These are phyloP conservation scores for Chrysotoxum bicinctum DNA, from an alignment of 2,888 invertebrate species.

Conservation along the genomic window DNA sequence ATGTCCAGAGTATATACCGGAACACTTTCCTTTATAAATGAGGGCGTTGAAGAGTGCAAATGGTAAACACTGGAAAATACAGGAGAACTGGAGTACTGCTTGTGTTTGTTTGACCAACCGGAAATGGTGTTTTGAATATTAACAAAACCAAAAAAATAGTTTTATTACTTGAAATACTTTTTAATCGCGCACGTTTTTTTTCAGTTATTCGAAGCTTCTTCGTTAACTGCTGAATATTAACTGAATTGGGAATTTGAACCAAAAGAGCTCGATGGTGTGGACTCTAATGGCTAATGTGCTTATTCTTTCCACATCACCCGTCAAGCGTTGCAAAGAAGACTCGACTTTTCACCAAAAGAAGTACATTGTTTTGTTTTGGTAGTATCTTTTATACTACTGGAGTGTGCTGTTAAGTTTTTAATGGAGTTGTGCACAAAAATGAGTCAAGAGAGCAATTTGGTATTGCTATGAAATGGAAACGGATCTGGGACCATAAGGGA, in stretches of 20 bases:
- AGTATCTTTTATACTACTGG: not conserved
- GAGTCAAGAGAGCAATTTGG: not conserved
- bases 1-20: conserved; percentile 56
- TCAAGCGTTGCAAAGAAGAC: conserved; percentile 80
- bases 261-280: conserved; percentile 19
- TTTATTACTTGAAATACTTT: not conserved
- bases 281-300: conserved; percentile 36
- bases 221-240: conserved; percentile 76
- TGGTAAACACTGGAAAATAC: not conserved
- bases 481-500: conserved; percentile 26
- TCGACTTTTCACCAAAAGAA: conserved; percentile 40
- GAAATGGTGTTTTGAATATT: conserved; percentile 47
- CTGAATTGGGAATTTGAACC: conserved; percentile 71
- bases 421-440: not conserved
- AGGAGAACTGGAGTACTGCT: conserved; percentile 25
- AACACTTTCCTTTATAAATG: conserved; percentile 37
- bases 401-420: conserved; percentile 22
- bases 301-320: conserved; percentile 81
- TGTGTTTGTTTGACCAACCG: conserved; percentile 60
- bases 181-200: not conserved
- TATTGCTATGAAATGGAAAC: conserved; percentile 29
- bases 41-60: conserved; percentile 23
- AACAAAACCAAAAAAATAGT: not conserved
- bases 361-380: conserved; percentile 67
- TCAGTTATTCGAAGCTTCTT: conserved; percentile 62